Evolutionary conservation across 2,888 invertebrate genomes (phyloP), one percentile per base, ranked within the genome.

Genomic region (Parnassius mnemosyne): DNA sequence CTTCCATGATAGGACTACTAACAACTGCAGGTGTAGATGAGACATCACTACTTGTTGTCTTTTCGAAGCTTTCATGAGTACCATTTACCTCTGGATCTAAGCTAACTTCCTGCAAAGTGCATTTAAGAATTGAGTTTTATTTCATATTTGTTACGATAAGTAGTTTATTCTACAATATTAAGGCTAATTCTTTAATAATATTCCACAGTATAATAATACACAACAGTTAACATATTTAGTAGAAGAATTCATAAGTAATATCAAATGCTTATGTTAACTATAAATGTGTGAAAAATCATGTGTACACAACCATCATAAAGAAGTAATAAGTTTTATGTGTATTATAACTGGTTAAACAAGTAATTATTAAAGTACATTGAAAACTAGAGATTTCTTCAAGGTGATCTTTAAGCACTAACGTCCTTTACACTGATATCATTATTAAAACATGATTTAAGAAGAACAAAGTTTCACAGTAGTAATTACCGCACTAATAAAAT

Each of bases 1-100:
- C 93, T 79, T 93, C 93, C 88, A 93, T 90, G 49, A 92, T 85
- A 16, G 93, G 92, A 69, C 92, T 91, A 68, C 83, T 89, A 49
- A 94, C 86, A 43, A 92, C 79, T 20, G 83, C 76, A 34, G 81
- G 90, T 66, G 88, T 92, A 60, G 93, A 91, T 66, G 87, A 84
- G n/a, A 81, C 73, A 68, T 88, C 92, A 46, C 80, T 80, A 56
- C 85, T 80, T 53, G 76, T 76, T 11, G 83, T 74, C 59, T 85
- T 89, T 58, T 92, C 89, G 50, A 90, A 71, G 12, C 77, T 77
- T 53, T 91, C 91, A 52, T 79, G 74, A 47, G 82, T 83, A 59
- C 92, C 92, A 77, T 92, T 92, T 47, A 90, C 76, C 60, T 92
- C 91, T n/a, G 87, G 78, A 55, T 89, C 89, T 61, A 89, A 68